Evolutionary conservation across 1,140 invertebrate species (phyloP), one percentile per base, ranked within the genome.

Genomic region (Cherax quadricarinatus): DNA sequence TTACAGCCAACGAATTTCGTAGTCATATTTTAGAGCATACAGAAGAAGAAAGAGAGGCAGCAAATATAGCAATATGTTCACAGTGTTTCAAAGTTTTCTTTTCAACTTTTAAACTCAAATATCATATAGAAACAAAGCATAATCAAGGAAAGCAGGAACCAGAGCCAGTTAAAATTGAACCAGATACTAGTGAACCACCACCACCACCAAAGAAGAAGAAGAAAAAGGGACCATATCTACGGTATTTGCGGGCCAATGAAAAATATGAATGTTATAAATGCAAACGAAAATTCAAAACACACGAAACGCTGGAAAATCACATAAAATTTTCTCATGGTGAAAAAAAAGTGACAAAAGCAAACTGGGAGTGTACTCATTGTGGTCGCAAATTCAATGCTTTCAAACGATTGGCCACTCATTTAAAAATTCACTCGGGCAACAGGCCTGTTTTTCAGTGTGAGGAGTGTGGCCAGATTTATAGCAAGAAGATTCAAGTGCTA

Each of bases 371-470:
- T 62, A 88, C 70, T 12, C 51, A 92, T 4, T 93, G 93, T 73
- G 93, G 93, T 10, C 89, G 93, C 30, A 90, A 92, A 78, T 93
- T 93, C 80, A 92, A 92, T 53, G 88, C 88, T 10, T 82, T 90
- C 0, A 79, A 85, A 62, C 82, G 88, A 3, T 84, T 93, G n/a
- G 85, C 79, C 16, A 90, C 89, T 21, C 93, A 93, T 88, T 92
- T 92, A 57, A 93, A 93, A 78, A 87, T 93, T 73, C 93, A 93
- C 66, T 86, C 88, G 5, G 93, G 91, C n/a, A 93, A 89, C 70
- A 66, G 87, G 24, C 91, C 93, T 30, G 93, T 93, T 30, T 93
- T 93, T 66, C 93, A 93, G 88, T 93, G 93, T 70, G 93, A 93
- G 49, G 93, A 93, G 75, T 93, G 93, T 92, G 93, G 93, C 30